Evolutionary conservation across 2,797 vertebrate genomes (phyloP), one percentile per base, ranked within the genome.

Genomic region (Sebastes matsubarae): DNA sequence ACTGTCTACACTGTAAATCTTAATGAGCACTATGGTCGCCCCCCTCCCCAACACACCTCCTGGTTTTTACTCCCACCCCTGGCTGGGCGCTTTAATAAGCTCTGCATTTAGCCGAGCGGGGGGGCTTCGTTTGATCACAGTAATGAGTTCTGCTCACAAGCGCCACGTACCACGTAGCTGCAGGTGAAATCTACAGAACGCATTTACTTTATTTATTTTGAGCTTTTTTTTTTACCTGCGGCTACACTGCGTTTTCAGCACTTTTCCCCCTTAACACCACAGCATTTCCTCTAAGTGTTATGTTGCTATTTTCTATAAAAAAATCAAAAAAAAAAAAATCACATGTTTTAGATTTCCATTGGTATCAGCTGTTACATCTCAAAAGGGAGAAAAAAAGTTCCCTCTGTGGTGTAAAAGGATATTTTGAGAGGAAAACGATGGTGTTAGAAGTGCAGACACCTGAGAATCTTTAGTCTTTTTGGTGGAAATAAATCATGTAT

Each of bases 21-120:
- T 94, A 95, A 96, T 89, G 90, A 93, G 93, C 75, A 46, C 80
- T 68, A 55, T 46, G 22, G 30, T 70, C 13, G n/a, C 64, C 73
- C 70, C 65, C 46, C 14, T 2, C 29, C 72, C 75, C 8, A 16
- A 32, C 59, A 52, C 70, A 34, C 77, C 87, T 77, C 78, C 66
- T 74, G 57, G 63, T 83, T 90, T 93, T 93, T 93, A 95, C 91
- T 92, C 94, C 82, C 86, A 87, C 91, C 88, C 91, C 95, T 90
- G 77, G 85, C 93, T 88, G 93, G 90, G 91, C 60, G 5, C 92
- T 96, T 95, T 95, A 94, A 95, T 96, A 95, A 93, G 89, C 89
- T 67, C 85, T 89, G 91, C 60, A 50, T 93, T 95, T 88, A 89
- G 84, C 90, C 70, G 63, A 50, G 88, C 85, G 14, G 93, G 91